Evolutionary conservation across 2,797 vertebrate species (phyloP).

Genomic region (Clamator glandarius): DNA sequence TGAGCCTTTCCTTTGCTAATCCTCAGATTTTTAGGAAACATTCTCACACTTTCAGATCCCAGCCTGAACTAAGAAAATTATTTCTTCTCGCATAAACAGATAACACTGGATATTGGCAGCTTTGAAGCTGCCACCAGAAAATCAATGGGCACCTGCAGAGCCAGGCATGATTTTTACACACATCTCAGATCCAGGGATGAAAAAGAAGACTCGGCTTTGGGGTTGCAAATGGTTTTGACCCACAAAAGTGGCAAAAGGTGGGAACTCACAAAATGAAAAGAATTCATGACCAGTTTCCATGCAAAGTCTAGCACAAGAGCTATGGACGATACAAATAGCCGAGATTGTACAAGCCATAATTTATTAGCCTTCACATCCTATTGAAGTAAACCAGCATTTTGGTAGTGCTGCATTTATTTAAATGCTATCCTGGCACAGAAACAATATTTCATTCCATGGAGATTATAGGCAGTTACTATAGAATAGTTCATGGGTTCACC

Average conservation of each 20-base stretch:
- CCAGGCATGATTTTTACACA: accelerated
- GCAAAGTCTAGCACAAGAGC: neutral
- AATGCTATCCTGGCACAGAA: neutral
- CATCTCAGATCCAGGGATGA: neutral
- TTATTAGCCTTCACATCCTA: neutral
- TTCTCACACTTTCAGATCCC: neutral
- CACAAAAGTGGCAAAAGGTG: neutral
- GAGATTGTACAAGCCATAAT: neutral
- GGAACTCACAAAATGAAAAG: neutral
- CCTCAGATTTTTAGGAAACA: neutral
- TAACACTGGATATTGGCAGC: accelerated
- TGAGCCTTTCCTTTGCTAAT: neutral
- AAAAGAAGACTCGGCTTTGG: neutral
- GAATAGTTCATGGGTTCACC: neutral
- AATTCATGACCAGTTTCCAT: accelerated
- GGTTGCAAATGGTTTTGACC: neutral
- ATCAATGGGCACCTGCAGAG: neutral
- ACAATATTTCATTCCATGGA: neutral
- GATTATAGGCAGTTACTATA: neutral
- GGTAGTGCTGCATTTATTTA: neutral
- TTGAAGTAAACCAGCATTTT: neutral
- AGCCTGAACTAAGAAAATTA: neutral
- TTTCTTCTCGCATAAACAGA: neutral
- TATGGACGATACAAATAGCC: neutral
- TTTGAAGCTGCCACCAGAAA: neutral